Evolutionary conservation across 2,888 invertebrate species (phyloP).

Genomic region (Lathronympha strigana): DNA sequence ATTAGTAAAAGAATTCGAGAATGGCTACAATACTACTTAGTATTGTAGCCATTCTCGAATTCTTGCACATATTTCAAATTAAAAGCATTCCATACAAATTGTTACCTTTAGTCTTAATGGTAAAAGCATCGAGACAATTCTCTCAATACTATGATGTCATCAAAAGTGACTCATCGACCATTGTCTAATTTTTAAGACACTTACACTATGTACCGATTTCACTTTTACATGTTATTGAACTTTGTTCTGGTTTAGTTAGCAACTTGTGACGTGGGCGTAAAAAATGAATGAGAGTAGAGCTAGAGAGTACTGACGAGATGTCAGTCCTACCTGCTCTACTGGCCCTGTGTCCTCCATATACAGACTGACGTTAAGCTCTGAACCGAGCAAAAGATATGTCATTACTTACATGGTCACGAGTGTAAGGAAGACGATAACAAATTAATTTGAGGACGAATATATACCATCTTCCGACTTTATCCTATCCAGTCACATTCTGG

Average conservation of each 20-base stretch:
- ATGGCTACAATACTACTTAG: no score
- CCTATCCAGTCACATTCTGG: no score
- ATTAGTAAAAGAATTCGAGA: no score
- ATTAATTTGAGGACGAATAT: no score
- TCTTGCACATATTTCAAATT: not conserved
- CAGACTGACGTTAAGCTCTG: not conserved
- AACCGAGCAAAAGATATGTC: not conserved
- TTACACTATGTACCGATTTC: constrained; percentile 66
- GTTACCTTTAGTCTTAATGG: not conserved
- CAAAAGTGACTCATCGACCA: constrained; percentile 63
- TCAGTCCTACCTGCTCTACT: constrained; percentile 12
- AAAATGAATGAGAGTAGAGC: constrained; percentile 27
- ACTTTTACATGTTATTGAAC: constrained; percentile 76
- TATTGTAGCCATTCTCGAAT: not conserved
- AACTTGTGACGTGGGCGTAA: constrained; percentile 29
- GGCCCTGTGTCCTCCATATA: not conserved
- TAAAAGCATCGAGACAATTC: not conserved
- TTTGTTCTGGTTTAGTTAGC: constrained; percentile 70
- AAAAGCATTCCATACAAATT: no score
- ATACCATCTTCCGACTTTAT: no score
- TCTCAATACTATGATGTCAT: constrained; percentile 59
- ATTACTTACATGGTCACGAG: not conserved
- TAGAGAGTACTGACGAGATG: constrained; percentile 28
- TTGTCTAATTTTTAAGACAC: constrained; percentile 57
- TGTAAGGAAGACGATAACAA: no score